Conservation (phyloP, 2,113 vertebrate species). For the Sinosuthora webbiana region DNA sequence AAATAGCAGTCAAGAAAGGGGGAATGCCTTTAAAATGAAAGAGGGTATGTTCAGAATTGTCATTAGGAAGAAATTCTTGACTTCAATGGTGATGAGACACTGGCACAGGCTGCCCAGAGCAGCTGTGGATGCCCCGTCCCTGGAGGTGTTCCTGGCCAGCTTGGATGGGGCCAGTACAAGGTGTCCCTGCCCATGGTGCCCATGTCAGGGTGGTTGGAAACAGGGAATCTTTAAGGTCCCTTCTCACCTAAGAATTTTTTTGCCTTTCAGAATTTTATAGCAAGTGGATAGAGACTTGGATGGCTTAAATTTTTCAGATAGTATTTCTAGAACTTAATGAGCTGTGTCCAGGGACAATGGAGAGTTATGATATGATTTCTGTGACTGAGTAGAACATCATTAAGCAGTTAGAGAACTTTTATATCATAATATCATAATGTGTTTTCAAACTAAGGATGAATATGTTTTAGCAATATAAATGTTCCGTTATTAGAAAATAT, state of each 20-base stretch:
- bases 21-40: neutral
- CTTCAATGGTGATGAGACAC: neutral
- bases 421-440: neutral
- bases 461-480: neutral
- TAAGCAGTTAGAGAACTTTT: slow-evolving; percentile 7
- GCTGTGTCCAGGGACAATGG: neutral
- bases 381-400: slow-evolving; percentile 18
- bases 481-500: neutral
- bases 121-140: neutral
- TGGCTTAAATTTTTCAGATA: neutral
- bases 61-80: neutral
- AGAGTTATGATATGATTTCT: slow-evolving; percentile 12
- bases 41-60: neutral
- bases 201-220: neutral
- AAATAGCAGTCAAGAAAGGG: neutral
- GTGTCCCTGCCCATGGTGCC: neutral
- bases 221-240: too few species aligned
- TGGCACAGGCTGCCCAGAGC: neutral
- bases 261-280: neutral
- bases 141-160: neutral
- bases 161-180: neutral
- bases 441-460: neutral
- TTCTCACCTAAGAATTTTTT: neutral
- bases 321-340: slow-evolving; percentile 36
- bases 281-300: neutral